Evolutionary conservation across 2,888 invertebrate genomes (phyloP).

Genomic region (Caprella mutica): DNA sequence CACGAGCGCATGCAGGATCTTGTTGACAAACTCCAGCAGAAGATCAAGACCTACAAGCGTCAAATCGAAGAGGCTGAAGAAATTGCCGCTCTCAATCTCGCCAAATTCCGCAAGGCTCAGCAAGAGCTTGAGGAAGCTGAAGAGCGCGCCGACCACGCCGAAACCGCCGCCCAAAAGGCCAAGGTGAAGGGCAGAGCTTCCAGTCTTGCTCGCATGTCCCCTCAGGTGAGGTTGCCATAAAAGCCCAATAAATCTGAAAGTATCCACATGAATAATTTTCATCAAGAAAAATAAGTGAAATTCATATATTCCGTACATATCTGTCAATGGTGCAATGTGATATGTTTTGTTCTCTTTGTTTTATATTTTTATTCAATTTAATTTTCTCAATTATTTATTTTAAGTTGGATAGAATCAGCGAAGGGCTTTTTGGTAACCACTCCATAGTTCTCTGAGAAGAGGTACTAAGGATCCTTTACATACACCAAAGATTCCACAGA

Average conservation of each 20-base stretch:
- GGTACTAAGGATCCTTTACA: no score
- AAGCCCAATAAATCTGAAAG: neutral
- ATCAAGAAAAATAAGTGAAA: no score
- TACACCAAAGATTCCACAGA: no score
- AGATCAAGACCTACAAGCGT: conserved; percentile 83
- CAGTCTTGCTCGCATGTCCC: conserved; percentile 26
- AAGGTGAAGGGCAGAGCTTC: conserved; percentile 30
- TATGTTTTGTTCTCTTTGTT: no score
- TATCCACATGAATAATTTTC: no score
- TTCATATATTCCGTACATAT: no score
- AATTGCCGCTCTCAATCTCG: conserved; percentile 93
- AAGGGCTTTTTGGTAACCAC: no score
- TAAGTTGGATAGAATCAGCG: no score
- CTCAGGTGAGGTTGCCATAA: conserved; percentile 12
- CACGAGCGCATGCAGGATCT: conserved; percentile 99
- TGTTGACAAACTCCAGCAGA: conserved; percentile 98
- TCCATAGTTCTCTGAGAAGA: no score
- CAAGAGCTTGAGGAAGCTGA: conserved; percentile 88
- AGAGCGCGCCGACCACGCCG: conserved; percentile 90
- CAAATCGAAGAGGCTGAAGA: conserved; percentile 60
- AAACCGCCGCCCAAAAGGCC: conserved; percentile 49
- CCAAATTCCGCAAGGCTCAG: conserved; percentile 63
- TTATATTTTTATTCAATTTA: no score
- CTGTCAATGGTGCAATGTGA: no score
- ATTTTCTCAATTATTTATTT: no score